These are phyloP conservation scores for Chrysemys picta DNA, from an alignment of 2,113 vertebrate species.

Conservation along the genomic window DNA sequence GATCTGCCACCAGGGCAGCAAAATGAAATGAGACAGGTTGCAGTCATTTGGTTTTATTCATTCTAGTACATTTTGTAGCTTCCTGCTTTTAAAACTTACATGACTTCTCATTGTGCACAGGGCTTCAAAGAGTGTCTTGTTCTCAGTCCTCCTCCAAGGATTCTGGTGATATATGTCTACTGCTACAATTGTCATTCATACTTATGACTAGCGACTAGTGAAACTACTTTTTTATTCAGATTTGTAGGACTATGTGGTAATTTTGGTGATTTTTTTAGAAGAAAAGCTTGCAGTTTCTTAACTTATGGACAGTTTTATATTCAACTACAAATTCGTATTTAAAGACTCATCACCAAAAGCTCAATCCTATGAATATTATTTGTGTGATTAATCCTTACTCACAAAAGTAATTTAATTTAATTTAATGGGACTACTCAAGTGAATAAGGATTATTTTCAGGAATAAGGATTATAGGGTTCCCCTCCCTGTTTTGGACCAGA, in stretches of 20 bases:
- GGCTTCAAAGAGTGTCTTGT: not conserved
- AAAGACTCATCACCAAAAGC: not conserved
- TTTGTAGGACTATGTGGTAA: not conserved
- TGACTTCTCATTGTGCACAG: not conserved
- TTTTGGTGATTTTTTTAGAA: not conserved
- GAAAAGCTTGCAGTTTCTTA: not conserved
- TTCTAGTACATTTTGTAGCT: not conserved
- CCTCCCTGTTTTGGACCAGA: not conserved
- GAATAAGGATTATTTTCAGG: not conserved
- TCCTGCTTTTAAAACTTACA: not conserved
- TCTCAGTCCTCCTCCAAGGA: not conserved
- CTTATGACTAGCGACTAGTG: not conserved
- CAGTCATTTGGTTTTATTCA: not conserved
- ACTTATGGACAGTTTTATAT: not conserved
- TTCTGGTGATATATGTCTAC: not conserved
- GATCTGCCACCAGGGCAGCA: not conserved
- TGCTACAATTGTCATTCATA: not conserved
- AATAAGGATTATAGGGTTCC: not conserved
- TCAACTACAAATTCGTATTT: not conserved
- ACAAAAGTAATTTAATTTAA: not conserved
- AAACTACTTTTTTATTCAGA: not conserved
- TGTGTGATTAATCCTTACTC: not conserved
- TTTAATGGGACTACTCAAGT: no score
- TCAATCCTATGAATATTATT: not conserved
- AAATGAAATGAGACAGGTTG: not conserved